These are phyloP conservation scores for Tridacna crocea DNA, from an alignment of 2,888 invertebrate species.

Conservation along the genomic window DNA sequence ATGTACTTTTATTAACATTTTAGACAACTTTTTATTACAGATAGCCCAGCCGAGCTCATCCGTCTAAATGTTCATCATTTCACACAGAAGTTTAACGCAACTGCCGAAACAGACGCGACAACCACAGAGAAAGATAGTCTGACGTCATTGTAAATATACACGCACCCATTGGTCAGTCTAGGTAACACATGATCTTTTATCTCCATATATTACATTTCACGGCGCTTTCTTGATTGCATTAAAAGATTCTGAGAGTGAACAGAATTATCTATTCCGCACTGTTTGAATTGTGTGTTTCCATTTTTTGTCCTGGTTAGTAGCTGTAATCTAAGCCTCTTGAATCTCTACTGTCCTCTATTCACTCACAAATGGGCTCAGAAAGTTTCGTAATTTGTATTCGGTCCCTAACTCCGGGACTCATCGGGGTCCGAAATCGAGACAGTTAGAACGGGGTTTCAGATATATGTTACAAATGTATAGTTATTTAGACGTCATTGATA, in stretches of 20 bases:
- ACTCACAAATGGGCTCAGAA: no score
- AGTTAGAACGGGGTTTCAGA: no score
- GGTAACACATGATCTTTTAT: background rate
- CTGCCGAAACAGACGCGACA: slow-evolving; percentile 55
- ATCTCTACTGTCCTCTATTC: no score
- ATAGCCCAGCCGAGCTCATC: slow-evolving; percentile 72
- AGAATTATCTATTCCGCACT: background rate
- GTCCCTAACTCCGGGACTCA: no score
- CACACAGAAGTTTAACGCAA: slow-evolving; percentile 60
- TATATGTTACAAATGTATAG: no score
- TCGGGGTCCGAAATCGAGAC: no score
- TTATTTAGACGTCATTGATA: no score
- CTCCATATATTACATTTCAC: background rate
- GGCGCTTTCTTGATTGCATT: background rate
- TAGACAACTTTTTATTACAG: slow-evolving; percentile 55
- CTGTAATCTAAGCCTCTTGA: no score
- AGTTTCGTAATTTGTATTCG: no score
- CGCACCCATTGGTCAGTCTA: background rate
- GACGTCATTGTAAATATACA: slow-evolving; percentile 67
- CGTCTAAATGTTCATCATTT: slow-evolving; percentile 74
- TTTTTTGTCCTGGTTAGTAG: background rate
- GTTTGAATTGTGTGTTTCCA: background rate
- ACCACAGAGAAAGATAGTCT: slow-evolving; percentile 77
- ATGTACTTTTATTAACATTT: background rate
- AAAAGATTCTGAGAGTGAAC: no score